Conservation (phyloP, 1,140 invertebrate genomes). For the Lasaia peninsularis region DNA sequence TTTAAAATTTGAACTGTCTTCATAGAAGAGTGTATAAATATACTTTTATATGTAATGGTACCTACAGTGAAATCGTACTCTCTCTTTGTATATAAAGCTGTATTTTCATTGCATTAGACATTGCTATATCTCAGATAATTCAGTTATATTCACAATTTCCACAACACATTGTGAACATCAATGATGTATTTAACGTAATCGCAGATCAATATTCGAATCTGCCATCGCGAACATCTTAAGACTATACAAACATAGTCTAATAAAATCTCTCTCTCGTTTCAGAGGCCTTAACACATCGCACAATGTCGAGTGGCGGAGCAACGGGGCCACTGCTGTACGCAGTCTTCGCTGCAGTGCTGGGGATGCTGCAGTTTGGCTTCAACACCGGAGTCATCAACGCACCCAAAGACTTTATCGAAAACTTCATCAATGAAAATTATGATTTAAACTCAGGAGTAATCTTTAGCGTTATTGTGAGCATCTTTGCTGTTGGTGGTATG, state of each 20-base stretch:
- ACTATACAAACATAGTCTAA: too few relatives aligned
- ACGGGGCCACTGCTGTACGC: constrained; percentile 95
- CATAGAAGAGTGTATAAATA: too few relatives aligned
- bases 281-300: constrained; percentile 30
- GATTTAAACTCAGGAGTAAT: constrained; percentile 82
- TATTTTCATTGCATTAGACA: too few relatives aligned
- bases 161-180: too few relatives aligned
- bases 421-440: constrained; percentile 94
- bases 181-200: too few relatives aligned
- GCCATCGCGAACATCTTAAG: background rate
- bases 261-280: constrained; percentile 31
- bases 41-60: too few relatives aligned
- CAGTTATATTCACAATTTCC: too few relatives aligned
- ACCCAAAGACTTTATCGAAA: constrained; percentile 94
- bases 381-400: constrained; percentile 99
- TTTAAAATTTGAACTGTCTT: too few relatives aligned
- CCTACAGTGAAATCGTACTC: too few relatives aligned
- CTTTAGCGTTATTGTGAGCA: constrained; percentile 94
- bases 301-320: constrained; percentile 79
- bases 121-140: too few relatives aligned
- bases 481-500: constrained; percentile 97
- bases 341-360: constrained; percentile 94
- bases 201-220: background rate
- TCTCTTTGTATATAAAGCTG: too few relatives aligned
- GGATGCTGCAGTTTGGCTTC: constrained; percentile 99